Percentiles rank a stretch among this genome's conserved stretches.
These are phyloP conservation scores for Muscicapa comitata DNA, from an alignment of 2,797 vertebrate species.

Conservation along the genomic window DNA sequence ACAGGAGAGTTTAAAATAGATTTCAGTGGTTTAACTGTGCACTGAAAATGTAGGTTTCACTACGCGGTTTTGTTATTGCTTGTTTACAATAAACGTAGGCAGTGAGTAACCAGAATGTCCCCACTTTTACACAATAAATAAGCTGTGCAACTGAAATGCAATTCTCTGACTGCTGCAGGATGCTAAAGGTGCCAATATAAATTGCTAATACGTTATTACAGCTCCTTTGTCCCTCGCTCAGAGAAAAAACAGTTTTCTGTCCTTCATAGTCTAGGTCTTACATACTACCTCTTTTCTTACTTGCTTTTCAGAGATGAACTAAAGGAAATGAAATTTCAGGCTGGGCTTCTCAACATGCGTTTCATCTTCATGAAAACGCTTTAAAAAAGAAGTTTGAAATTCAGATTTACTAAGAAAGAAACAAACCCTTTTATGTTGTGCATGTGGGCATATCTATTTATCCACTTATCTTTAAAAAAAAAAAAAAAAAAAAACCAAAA, in stretches of 20 bases:
- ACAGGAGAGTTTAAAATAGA: background rate
- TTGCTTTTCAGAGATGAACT: background rate
- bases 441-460: background rate
- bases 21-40: background rate
- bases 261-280: background rate
- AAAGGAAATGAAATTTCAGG: background rate
- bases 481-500: background rate
- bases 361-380: background rate
- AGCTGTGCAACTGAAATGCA: background rate
- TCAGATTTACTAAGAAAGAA: background rate
- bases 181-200: background rate
- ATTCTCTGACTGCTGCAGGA: background rate
- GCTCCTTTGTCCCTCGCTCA: background rate
- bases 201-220: background rate
- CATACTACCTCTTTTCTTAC: background rate
- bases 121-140: background rate
- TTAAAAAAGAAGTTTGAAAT: background rate
- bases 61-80: background rate
- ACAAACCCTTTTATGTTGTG: background rate
- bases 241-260: background rate
- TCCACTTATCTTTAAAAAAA: background rate
- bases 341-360: background rate
- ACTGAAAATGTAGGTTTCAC: background rate
- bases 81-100: background rate
- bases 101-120: background rate